Conservation (phyloP, 2,113 vertebrate species). For the Probosciger aterrimus region DNA sequence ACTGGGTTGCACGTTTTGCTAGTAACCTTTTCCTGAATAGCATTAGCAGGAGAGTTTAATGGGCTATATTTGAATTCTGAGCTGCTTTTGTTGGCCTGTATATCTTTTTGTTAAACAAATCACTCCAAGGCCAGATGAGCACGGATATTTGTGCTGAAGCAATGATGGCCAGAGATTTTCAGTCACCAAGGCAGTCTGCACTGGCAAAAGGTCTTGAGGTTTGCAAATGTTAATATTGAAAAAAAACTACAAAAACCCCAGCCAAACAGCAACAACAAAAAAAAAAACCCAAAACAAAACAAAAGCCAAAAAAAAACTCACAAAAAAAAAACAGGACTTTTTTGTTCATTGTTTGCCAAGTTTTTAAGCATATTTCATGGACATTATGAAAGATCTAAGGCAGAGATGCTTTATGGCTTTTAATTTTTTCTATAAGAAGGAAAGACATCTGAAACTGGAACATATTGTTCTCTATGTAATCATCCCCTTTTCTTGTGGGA, state of each 20-base stretch:
- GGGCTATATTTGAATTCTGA: neutral
- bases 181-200: neutral
- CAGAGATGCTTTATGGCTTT: neutral
- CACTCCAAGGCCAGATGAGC: neutral
- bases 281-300: neutral
- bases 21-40: neutral
- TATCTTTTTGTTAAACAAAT: neutral
- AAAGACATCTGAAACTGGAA: neutral
- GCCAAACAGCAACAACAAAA: neutral
- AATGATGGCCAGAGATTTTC: neutral
- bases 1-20: neutral
- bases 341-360: neutral
- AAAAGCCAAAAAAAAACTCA: neutral
- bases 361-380: neutral
- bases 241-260: accelerated
- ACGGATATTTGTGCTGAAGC: neutral
- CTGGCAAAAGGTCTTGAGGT: neutral
- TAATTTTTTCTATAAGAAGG: neutral
- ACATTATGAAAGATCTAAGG: neutral
- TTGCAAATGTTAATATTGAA: neutral
- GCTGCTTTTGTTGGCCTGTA: neutral
- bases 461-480: neutral
- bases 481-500: neutral
- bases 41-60: neutral
- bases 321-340: neutral